Percentiles rank a stretch among this genome's conserved stretches.
Conservation (phyloP, 2,797 vertebrate genomes). For the Danio tinwini region DNA sequence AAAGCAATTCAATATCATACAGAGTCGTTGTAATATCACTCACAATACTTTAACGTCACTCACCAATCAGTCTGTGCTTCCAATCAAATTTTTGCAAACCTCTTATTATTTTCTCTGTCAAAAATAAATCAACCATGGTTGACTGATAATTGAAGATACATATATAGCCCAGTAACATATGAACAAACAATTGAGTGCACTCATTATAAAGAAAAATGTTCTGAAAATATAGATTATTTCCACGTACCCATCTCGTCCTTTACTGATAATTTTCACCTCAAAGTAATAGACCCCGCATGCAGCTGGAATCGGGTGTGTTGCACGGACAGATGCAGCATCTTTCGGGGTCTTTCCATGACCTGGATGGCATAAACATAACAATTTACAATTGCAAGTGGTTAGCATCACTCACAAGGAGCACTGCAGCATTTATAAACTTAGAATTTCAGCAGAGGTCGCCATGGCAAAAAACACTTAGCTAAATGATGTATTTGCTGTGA, state of each 20-base stretch:
- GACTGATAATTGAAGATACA: neutral
- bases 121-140: neutral
- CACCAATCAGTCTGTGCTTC: too few relatives aligned
- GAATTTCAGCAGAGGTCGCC: neutral
- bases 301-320: slow-evolving; percentile 97
- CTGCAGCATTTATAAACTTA: neutral
- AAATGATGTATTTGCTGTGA: slow-evolving; percentile 2
- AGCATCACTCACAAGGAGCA: neutral
- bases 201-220: neutral
- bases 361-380: slow-evolving; percentile 62
- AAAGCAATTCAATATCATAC: too few relatives aligned
- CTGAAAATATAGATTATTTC: neutral
- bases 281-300: slow-evolving; percentile 99
- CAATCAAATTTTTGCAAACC: neutral
- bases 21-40: too few relatives aligned
- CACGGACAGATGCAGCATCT: slow-evolving; percentile 97
- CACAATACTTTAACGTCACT: too few relatives aligned
- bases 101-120: neutral
- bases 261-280: slow-evolving; percentile 99
- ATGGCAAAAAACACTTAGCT: neutral
- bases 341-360: slow-evolving; percentile 98
- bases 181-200: neutral
- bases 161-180: neutral
- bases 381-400: neutral
- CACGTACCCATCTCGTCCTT: slow-evolving; percentile 97